phyloP scores from a whole-genome alignment of 2,888 invertebrate species.

The Cataglyphis livida region DNA sequence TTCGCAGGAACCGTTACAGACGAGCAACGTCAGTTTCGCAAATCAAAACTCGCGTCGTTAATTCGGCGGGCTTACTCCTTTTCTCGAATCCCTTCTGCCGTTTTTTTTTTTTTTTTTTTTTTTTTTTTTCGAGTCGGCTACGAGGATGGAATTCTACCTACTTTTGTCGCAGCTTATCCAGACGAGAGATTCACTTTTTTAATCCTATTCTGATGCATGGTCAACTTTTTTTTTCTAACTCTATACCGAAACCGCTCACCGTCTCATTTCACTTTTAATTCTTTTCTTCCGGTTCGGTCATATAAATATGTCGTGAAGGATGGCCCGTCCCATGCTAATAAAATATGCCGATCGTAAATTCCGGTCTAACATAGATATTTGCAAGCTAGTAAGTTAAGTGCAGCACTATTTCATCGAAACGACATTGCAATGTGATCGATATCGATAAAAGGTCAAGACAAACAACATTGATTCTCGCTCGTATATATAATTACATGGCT shows the following conservation, averaged over 20 bases:
- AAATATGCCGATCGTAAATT: slow-evolving; percentile 82
- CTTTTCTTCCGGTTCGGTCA: slow-evolving; percentile 74
- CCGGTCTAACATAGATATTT: slow-evolving; percentile 75
- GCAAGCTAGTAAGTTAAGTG: slow-evolving; percentile 73
- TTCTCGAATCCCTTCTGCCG: slow-evolving; percentile 74
- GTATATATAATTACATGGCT: background rate
- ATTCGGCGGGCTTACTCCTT: slow-evolving; percentile 57
- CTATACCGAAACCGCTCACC: slow-evolving; percentile 39
- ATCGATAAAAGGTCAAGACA: background rate
- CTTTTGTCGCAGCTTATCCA: slow-evolving; percentile 22
- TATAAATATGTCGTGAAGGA: slow-evolving; percentile 79
- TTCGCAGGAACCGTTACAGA: slow-evolving; percentile 63
- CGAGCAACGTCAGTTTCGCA: slow-evolving; percentile 16
- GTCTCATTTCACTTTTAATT: slow-evolving; percentile 60
- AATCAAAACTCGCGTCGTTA: slow-evolving; percentile 43
- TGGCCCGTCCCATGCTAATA: slow-evolving; percentile 79
- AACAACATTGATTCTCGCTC: background rate
- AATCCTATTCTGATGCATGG: slow-evolving; percentile 29
- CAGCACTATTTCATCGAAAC: slow-evolving; percentile 55
- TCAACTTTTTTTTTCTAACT: slow-evolving; percentile 52
- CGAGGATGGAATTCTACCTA: slow-evolving; percentile 32
- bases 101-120: slow-evolving; percentile 66
- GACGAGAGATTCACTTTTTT: slow-evolving; percentile 35
- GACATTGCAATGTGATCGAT: slow-evolving; percentile 15
- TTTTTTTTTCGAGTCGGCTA: slow-evolving; percentile 58